Evolutionary conservation across 2,113 vertebrate genomes (phyloP), one percentile per base, ranked within the genome.

Genomic region (Poeciliopsis turrubarensis): DNA sequence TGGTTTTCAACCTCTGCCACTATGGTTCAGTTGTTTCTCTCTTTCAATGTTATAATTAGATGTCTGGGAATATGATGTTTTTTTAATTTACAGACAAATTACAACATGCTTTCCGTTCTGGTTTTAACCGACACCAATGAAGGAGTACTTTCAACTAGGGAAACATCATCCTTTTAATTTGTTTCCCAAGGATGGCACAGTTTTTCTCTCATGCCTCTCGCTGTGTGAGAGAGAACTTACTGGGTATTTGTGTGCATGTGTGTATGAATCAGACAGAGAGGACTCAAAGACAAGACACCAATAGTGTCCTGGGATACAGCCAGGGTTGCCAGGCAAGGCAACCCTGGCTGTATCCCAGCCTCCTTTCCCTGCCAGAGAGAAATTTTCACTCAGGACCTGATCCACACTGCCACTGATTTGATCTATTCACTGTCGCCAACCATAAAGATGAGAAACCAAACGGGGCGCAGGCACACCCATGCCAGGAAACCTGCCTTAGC

Each of bases 401-500:
- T 83, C 80, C 72, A 57, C 67, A n/a, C 64, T 77, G 78, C 86
- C 84, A 76, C 76, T 65, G 79, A 79, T 87, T 87, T 83, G 81
- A 90, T 89, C 86, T 78, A 81, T 87, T 82, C 87, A 90, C 88
- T 82, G 79, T 89, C 74, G 65, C 81, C 85, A 83, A 44, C 79
- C 68, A 78, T 77, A 82, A 82, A 86, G 88, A 91, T 90, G 88
- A 92, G 79, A 83, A 86, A 68, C 82, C 77, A 72, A 83, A 81
- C 67, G 78, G 83, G 79, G 75, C 22, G 66, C 34, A 29, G 86
- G 79, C 84, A 87, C 84, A 76, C 86, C 85, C 86, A 72, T 89
- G 90, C 91, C 93, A 93, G 89, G 87, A 89, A 83, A 77, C 82
- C 87, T 44, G 85, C 80, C 87, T 83, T 71, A 82, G 80, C 84